A percentile compares a stretch with the other conserved stretches of the same genome.
phyloP scores from a whole-genome alignment of 2,888 invertebrate genomes.

The Meiosimyza decipiens region DNA sequence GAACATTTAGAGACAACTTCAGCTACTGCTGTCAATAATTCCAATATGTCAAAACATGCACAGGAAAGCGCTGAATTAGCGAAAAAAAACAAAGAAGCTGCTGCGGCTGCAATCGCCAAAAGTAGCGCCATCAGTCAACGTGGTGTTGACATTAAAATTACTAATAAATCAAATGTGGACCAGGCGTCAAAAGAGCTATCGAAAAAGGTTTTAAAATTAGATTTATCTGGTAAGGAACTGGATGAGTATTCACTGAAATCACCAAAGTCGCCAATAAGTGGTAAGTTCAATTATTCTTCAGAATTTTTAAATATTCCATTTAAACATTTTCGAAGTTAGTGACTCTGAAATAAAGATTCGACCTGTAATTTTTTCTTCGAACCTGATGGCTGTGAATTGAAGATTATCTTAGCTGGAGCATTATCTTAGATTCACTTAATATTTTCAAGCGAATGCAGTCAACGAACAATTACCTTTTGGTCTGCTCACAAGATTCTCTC shows the following conservation, averaged over 20 bases:
- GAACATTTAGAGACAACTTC: slow-evolving; percentile 22
- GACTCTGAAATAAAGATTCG: slow-evolving; percentile 13
- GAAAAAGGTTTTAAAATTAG: slow-evolving; percentile 63
- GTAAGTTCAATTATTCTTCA: slow-evolving; percentile 46
- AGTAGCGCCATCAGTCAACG: slow-evolving; percentile 73
- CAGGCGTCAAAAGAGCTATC: slow-evolving; percentile 53
- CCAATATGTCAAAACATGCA: slow-evolving; percentile 41
- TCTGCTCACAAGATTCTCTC: no score
- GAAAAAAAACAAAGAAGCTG: slow-evolving; percentile 22
- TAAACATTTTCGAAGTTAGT: neutral
- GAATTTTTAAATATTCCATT: neutral
- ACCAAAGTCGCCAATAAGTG: slow-evolving; percentile 65
- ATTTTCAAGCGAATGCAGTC: neutral
- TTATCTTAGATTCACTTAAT: no score
- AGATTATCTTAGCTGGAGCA: no score
- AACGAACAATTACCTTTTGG: neutral
- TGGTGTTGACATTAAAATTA: slow-evolving; percentile 71
- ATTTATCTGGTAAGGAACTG: slow-evolving; percentile 60
- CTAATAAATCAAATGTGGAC: slow-evolving; percentile 59
- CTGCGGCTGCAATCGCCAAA: slow-evolving; percentile 44
- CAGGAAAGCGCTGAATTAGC: slow-evolving; percentile 22
- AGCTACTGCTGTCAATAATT: neutral
- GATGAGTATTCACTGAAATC: slow-evolving; percentile 63
- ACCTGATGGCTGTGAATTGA: no score
- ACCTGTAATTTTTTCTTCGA: slow-evolving; percentile 19